Conservation (phyloP, 1,140 invertebrate genomes). For the Akabosia matsudoensis region DNA sequence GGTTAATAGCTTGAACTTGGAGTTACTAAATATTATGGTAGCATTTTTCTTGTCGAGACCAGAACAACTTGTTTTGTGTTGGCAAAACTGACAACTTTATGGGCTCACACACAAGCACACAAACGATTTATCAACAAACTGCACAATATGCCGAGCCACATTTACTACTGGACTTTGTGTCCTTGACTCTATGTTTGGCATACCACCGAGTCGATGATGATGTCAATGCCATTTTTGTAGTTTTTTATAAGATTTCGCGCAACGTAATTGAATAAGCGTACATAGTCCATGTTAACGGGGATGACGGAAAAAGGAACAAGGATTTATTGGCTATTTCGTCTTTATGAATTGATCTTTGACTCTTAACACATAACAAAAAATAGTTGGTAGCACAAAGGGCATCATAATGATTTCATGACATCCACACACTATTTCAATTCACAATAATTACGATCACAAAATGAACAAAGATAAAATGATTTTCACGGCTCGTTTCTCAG, state of each 20-base stretch:
- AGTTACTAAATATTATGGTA: not conserved
- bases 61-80: not conserved
- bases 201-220: not conserved
- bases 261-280: not conserved
- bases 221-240: not conserved
- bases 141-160: not conserved
- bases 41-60: too few relatives aligned
- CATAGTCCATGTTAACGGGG: not conserved
- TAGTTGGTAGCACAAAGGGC: not conserved
- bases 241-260: not conserved
- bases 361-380: too few relatives aligned
- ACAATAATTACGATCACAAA: not conserved
- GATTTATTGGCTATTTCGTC: not conserved
- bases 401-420: too few relatives aligned
- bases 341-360: too few relatives aligned
- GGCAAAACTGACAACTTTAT: not conserved
- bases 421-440: not conserved
- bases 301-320: not conserved
- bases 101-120: not conserved
- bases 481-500: slow-evolving; percentile 4
- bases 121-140: not conserved
- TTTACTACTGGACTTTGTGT: not conserved
- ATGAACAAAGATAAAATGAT: not conserved
- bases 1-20: not conserved
- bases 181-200: not conserved